Base-by-base conservation (phyloP, 2,888 invertebrate species). In the Erebia palarica region DNA sequence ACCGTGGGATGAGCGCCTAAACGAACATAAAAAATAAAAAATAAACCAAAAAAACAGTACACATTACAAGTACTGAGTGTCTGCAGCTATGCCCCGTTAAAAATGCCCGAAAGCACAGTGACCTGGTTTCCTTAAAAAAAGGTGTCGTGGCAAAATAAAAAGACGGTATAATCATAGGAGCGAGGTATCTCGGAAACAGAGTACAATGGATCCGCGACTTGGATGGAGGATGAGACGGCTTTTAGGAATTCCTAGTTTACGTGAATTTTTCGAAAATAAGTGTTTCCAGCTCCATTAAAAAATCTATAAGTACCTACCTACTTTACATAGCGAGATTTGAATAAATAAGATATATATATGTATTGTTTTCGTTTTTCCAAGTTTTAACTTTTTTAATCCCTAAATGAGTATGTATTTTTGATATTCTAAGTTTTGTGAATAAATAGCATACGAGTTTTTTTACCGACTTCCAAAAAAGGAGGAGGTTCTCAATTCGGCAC, bases 111-210 rank as follows among this genome's bases (percentile, higher is more conserved):
- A 63, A 63, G 49, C 63, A 49, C 49, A 72, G 58, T 75, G 75
- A 73, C 75, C 75, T 63, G 49, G 65, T 75, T 75, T 67, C 16
- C 64, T 47, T 70, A 72, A 42, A 65, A 73, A 73, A 75, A 73
- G 77, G 78, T 77, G 82, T 74, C 65, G 65, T 55, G 65, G 65
- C 65, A 81, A 82, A 82, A 82, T 82, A 84, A 85, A 85, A 83
- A 80, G 81, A 59, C 65, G 64, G 27, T 42, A 47, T 84, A 86
- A 86, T 87, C 86, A 84, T 83, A 81, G 83, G 79, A 82, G 80
- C 76, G 73, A 79, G 78, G 81, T 81, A 87, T 86, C 77, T 83
- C 84, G 86, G 79, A 75, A 78, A 79, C 84, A 86, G 76, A 82
- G 81, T 80, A 85, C 82, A 83, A 84, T 82, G 80, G 82, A 79